Conservation (phyloP, 2,797 vertebrate species). For the Microtus agrestis region DNA sequence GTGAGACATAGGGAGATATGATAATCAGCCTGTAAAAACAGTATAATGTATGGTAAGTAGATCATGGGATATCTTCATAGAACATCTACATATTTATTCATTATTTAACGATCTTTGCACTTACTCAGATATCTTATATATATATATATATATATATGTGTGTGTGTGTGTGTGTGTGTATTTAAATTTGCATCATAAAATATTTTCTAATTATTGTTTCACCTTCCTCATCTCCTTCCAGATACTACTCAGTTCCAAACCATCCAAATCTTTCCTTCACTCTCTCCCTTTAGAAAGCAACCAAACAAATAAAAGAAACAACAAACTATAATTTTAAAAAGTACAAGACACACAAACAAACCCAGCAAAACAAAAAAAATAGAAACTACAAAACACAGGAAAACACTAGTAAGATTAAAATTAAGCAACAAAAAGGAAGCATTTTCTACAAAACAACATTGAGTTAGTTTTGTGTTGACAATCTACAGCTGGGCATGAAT, state of each 20-base stretch:
- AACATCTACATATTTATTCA: neutral
- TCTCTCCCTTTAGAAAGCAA: neutral
- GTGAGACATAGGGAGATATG: neutral
- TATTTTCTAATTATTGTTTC: neutral
- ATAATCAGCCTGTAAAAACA: neutral
- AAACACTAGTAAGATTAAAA: neutral
- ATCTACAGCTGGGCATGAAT: neutral
- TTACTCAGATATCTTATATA: neutral
- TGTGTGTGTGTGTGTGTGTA: no score
- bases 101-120: neutral
- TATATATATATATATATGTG: neutral
- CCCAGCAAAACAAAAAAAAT: neutral
- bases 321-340: neutral
- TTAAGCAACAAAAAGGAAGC: neutral
- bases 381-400: neutral
- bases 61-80: neutral
- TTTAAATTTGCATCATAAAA: neutral
- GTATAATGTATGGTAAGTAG: neutral
- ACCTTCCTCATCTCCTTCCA: no score
- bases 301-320: neutral
- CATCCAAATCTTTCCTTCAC: neutral
- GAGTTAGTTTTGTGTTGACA: neutral
- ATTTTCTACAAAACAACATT: neutral
- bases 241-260: neutral
- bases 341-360: neutral